phyloP scores from a whole-genome alignment of 2,113 vertebrate species.

The Vimba vimba region DNA sequence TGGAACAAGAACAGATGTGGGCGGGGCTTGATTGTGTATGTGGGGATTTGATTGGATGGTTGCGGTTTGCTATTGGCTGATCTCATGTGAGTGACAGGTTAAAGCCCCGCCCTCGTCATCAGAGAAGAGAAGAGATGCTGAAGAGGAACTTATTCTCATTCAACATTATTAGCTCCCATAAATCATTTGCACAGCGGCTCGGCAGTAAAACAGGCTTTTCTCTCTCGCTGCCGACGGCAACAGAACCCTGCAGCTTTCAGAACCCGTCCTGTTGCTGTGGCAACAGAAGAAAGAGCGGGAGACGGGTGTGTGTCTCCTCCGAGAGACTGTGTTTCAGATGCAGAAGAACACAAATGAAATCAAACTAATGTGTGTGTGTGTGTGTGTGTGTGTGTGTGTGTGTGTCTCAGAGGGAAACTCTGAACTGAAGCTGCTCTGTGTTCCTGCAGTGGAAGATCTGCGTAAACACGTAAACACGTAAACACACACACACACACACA shows the following conservation, averaged over 20 bases:
- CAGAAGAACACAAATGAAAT: neutral
- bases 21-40: too few relatives aligned
- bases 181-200: neutral
- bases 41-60: too few relatives aligned
- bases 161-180: too few relatives aligned
- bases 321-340: slow-evolving; percentile 4
- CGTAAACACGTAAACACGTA: too few relatives aligned
- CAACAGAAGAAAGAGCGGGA: slow-evolving; percentile 26
- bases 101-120: too few relatives aligned
- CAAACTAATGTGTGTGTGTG: neutral
- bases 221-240: slow-evolving; percentile 42
- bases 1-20: too few relatives aligned
- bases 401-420: slow-evolving; percentile 2
- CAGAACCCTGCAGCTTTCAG: slow-evolving; percentile 45
- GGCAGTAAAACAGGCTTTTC: neutral
- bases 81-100: too few relatives aligned
- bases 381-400: too few relatives aligned
- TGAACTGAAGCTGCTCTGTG: neutral
- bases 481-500: too few relatives aligned
- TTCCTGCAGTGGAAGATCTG: neutral
- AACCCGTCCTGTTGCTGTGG: slow-evolving; percentile 55
- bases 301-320: neutral
- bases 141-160: too few relatives aligned
- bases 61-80: too few relatives aligned
- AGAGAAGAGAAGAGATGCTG: too few relatives aligned